Evolutionary conservation across 2,113 vertebrate genomes (phyloP).

Genomic region (Stictonetta naevosa): DNA sequence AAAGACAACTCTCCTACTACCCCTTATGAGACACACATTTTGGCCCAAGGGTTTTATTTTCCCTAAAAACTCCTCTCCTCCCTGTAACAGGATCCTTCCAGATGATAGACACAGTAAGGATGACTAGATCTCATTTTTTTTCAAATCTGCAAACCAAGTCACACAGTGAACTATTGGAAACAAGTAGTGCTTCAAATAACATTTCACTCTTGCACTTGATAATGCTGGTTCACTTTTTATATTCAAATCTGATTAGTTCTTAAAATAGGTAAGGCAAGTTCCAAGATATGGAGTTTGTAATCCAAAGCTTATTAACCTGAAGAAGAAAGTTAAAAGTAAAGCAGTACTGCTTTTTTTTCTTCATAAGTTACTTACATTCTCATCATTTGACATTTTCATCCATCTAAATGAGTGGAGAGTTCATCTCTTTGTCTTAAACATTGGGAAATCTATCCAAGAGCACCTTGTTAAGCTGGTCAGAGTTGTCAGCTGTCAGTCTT

Average conservation of each 20-base stretch:
- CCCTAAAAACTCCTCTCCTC: background rate
- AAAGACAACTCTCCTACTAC: background rate
- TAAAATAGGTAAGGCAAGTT: background rate
- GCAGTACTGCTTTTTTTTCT: background rate
- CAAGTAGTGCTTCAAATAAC: background rate
- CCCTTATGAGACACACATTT: background rate
- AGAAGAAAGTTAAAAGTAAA: background rate
- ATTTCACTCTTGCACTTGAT: background rate
- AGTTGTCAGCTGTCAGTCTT: slow-evolving; percentile 33
- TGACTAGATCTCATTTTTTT: background rate
- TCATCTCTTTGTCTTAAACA: background rate
- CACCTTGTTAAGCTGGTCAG: slow-evolving; percentile 6
- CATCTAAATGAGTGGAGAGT: background rate
- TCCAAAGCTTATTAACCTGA: background rate
- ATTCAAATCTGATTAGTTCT: background rate
- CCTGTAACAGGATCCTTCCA: background rate
- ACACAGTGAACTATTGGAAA: background rate
- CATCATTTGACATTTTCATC: background rate
- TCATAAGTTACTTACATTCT: background rate
- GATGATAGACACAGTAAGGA: background rate
- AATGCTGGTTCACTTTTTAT: background rate
- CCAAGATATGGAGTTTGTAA: background rate
- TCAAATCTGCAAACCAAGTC: background rate
- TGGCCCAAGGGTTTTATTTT: background rate
- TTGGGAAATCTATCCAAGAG: background rate